Base-by-base conservation (phyloP, 2,797 vertebrate genomes). In the Centropyge bicolor region DNA sequence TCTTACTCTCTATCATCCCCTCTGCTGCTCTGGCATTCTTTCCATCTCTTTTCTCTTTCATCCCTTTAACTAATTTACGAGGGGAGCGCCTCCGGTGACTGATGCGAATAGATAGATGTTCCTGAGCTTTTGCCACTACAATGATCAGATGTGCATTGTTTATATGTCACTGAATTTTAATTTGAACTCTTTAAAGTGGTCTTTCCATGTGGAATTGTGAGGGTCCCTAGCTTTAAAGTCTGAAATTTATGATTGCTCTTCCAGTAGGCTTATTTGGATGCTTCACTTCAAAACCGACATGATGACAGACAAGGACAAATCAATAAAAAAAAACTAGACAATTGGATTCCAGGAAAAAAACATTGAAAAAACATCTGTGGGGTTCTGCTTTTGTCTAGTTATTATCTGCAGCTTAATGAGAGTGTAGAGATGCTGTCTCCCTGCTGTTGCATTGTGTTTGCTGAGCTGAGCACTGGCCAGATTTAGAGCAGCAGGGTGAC, bases 401-500 rank as follows among this genome's bases (percentile, higher is more conserved):
- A 79, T 89, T 76, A 89, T 88, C 70, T 84, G 70, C 72, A 78
- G 78, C 70, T 82, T 91, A 89, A 91, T 89, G 81, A 87, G 82
- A 84, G 79, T 59, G 65, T 61, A 73, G 82, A 86, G 81, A 86
- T 86, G 80, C 74, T 24, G 62, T 80, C 63, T 86, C 83, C 87
- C 81, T 82, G 86, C 85, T 88, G 86, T 78, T 91, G 76, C 82
- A 90, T 90, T 93, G 90, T 91, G 91, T 87, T 88, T 86, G 86
- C 81, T 87, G 83, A 82, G 72, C 81, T 87, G 86, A 91, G 88
- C 83, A 69, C 78, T 67, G 73, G 89, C 88, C 89, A 92, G 85
- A 91, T 93, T 89, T 78, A 83, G 81, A 92, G 86, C 90, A 90
- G 89, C 87, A 62, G 87, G 88, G 82, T 74, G 86, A 88, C 82